Percentiles rank a stretch among this genome's conserved stretches.
phyloP scores from a whole-genome alignment of 2,797 vertebrate genomes.

The Nannoperca obscura region DNA sequence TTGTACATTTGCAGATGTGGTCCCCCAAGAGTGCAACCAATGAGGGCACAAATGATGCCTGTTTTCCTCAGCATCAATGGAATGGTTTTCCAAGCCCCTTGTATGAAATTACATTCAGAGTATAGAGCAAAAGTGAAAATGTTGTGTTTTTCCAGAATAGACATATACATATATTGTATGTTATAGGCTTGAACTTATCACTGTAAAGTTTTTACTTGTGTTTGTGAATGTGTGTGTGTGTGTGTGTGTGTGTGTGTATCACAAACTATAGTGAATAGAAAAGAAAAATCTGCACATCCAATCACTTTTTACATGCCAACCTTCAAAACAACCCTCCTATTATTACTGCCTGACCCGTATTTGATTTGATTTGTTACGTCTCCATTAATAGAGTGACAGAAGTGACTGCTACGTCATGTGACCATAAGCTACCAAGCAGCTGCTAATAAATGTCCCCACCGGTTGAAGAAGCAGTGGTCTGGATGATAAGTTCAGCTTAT shows the following conservation, averaged over 20 bases:
- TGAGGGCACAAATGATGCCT: background rate
- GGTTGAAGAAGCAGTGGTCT: background rate
- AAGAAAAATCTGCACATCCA: background rate
- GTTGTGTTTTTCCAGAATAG: constrained; percentile 5
- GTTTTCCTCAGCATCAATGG: background rate
- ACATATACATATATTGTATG: background rate
- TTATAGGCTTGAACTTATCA: background rate
- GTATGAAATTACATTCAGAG: constrained; percentile 25
- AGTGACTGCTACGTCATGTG: background rate
- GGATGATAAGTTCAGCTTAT: constrained; percentile 21
- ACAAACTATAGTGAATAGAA: background rate
- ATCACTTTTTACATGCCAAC: background rate
- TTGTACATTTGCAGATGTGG: constrained; percentile 16
- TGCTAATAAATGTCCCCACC: constrained; percentile 2
- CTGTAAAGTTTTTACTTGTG: background rate
- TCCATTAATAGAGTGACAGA: constrained; percentile 17
- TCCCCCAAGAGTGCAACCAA: background rate
- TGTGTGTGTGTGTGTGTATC: too few species aligned
- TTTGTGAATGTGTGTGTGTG: background rate
- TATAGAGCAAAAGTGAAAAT: constrained; percentile 18
- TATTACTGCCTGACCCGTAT: background rate
- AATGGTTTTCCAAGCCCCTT: background rate
- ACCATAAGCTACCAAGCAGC: background rate
- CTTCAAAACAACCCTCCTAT: background rate
- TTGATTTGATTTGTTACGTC: background rate